These are phyloP conservation scores for Spatulosminthurus flaviceps DNA, from an alignment of 2,888 invertebrate species.

Conservation along the genomic window DNA sequence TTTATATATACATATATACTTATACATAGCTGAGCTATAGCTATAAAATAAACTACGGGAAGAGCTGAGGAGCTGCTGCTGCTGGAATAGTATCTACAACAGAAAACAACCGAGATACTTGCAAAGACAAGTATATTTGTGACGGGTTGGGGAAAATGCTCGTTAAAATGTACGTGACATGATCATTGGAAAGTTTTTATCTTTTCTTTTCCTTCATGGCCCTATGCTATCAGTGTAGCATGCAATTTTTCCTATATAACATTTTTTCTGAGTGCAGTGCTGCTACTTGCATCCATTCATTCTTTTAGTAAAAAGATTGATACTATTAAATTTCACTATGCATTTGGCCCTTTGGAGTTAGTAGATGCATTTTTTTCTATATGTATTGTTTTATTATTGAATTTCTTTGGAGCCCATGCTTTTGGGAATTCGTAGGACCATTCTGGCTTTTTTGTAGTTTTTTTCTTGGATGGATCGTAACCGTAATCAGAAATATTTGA, in stretches of 20 bases:
- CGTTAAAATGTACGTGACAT: constrained; percentile 43
- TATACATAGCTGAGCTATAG: not conserved
- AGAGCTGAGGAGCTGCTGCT: too few species aligned
- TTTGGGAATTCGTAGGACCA: too few species aligned
- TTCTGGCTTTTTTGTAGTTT: too few species aligned
- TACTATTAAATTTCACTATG: too few species aligned
- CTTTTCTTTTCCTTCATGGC: not conserved
- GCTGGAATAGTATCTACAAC: not conserved
- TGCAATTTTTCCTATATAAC: not conserved
- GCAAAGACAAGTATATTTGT: constrained; percentile 23
- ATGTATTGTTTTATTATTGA: too few species aligned
- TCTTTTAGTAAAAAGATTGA: too few species aligned
- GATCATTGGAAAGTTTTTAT: constrained; percentile 20
- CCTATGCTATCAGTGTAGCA: not conserved
- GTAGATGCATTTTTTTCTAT: too few species aligned
- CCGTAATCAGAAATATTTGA: too few species aligned
- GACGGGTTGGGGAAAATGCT: constrained; percentile 38
- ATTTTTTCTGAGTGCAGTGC: not conserved
- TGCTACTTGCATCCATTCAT: not conserved
- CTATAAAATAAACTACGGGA: too few species aligned
- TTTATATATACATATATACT: not conserved
- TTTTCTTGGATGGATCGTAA: too few species aligned
- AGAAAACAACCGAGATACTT: not conserved
- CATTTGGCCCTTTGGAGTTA: too few species aligned
- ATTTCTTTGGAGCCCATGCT: too few species aligned